Evolutionary conservation across 1,140 invertebrate genomes (phyloP).

Genomic region (Pseudomyrmex dendroicus): DNA sequence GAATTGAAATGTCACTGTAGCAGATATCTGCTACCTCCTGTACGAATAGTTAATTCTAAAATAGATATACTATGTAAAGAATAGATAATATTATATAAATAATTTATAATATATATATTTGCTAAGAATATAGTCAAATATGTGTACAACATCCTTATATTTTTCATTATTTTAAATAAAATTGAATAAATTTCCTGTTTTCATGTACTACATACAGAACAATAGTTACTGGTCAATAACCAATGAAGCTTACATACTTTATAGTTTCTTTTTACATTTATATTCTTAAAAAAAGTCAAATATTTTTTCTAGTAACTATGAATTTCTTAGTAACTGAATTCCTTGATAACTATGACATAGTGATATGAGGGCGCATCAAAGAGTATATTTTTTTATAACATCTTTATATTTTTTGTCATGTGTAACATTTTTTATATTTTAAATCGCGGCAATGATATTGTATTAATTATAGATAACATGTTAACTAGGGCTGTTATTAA

Average conservation of each 20-base stretch:
- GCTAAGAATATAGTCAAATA: neutral
- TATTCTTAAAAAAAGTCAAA: no score
- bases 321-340: neutral
- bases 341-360: neutral
- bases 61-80: slow-evolving; percentile 70
- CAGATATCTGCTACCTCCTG: slow-evolving; percentile 74
- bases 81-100: slow-evolving; percentile 11
- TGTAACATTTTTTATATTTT: slow-evolving; percentile 28
- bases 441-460: neutral
- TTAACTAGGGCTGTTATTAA: slow-evolving; percentile 19
- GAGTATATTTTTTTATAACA: slow-evolving; percentile 35
- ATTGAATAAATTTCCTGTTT: neutral
- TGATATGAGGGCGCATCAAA: slow-evolving; percentile 7
- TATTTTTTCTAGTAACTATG: no score
- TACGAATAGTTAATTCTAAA: slow-evolving; percentile 80
- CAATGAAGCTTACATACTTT: no score
- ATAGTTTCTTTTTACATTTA: no score
- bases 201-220: no score
- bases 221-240: no score
- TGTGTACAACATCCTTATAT: slow-evolving; percentile 10
- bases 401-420: slow-evolving; percentile 2
- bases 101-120: neutral
- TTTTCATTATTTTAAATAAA: neutral
- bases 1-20: slow-evolving; percentile 78
- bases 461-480: slow-evolving; percentile 17